Percentiles rank a stretch among this genome's conserved stretches.
phyloP scores from a whole-genome alignment of 2,797 vertebrate genomes.

The Phoeniculus purpureus region DNA sequence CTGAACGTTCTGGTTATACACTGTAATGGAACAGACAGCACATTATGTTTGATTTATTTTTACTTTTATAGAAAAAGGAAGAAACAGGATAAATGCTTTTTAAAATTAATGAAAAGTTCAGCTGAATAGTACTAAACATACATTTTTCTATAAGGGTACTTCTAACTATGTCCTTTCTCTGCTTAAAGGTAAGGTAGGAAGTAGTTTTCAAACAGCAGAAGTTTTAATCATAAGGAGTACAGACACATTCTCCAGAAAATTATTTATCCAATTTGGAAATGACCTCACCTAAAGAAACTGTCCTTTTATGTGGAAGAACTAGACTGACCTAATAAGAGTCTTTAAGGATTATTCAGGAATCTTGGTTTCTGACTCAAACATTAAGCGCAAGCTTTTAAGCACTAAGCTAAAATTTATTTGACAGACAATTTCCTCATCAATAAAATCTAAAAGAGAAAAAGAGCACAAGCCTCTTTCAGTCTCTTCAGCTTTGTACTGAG shows the following conservation, averaged over 20 bases:
- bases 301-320: not conserved
- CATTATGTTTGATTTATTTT: not conserved
- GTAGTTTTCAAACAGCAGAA: not conserved
- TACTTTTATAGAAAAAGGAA: not conserved
- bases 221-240: not conserved
- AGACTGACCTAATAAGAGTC: not conserved
- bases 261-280: not conserved
- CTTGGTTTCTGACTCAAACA: not conserved
- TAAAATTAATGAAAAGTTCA: not conserved
- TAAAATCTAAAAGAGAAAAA: not conserved
- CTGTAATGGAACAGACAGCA: not conserved
- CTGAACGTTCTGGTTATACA: not conserved
- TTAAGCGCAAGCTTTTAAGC: not conserved
- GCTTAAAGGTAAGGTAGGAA: not conserved
- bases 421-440: not conserved
- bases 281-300: not conserved
- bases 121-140: not conserved
- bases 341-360: not conserved
- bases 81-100: not conserved
- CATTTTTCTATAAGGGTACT: not conserved
- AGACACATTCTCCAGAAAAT: not conserved
- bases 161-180: not conserved
- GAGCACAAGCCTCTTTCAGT: not conserved
- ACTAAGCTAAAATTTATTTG: slow-evolving; percentile 8
- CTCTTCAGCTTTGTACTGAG: not conserved